These are phyloP conservation scores for Oppia nitens DNA, from an alignment of 1,140 invertebrate genomes.

Conservation along the genomic window DNA sequence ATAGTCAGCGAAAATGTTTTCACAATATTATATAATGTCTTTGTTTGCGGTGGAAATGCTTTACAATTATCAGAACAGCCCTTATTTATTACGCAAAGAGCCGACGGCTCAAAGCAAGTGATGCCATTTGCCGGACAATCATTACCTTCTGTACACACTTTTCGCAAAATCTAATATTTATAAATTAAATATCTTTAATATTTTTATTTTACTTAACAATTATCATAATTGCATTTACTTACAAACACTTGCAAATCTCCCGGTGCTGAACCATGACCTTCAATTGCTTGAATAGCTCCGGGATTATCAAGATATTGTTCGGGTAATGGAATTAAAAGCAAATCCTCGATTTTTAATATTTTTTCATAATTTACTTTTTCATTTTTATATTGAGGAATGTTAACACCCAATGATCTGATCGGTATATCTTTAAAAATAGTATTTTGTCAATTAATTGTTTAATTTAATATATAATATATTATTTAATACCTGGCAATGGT, in stretches of 20 bases:
- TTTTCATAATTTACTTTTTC: background rate
- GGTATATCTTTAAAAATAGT: slow-evolving; percentile 13
- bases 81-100: slow-evolving; percentile 1
- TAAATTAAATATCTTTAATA: background rate
- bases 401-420: slow-evolving; percentile 13
- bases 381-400: slow-evolving; percentile 9
- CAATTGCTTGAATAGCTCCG: slow-evolving; percentile 15
- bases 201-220: background rate
- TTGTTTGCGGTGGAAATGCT: background rate
- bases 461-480: background rate
- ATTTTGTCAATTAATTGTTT: background rate
- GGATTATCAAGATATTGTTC: background rate
- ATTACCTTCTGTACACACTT: background rate
- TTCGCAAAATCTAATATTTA: slow-evolving; percentile 3
- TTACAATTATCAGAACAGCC: slow-evolving; percentile 3
- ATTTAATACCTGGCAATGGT: slow-evolving; percentile 17
- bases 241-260: slow-evolving; percentile 15
- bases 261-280: slow-evolving; percentile 13
- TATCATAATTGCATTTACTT: background rate
- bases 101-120: slow-evolving; percentile 5
- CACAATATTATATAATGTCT: background rate
- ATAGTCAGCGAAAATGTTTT: slow-evolving; percentile 9
- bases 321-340: slow-evolving; percentile 10
- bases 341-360: slow-evolving; percentile 6
- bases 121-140: background rate